Base-by-base conservation (phyloP, 2,888 invertebrate genomes). In the Brenthis ino region DNA sequence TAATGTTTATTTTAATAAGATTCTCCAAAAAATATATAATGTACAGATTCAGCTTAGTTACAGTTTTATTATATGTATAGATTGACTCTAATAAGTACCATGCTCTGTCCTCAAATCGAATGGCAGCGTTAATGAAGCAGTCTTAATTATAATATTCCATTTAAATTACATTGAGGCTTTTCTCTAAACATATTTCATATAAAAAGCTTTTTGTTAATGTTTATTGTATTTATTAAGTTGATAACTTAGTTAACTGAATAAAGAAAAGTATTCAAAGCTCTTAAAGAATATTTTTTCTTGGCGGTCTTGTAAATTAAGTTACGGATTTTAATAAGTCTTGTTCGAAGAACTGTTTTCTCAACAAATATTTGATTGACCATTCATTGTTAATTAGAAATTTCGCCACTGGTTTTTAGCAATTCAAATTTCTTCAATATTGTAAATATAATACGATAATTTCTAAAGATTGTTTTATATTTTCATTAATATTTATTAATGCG, bases 291-390 rank as follows among this genome's bases (percentile, higher is more conserved):
- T 53, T 53, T 53, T 63, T 63, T 48, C 51, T 63, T 53, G n/a
- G 61, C 61, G 61, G 53, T 63, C 51, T 63, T 37, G 61, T 53
- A 63, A 63, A 63, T 51, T 51, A 53, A 63, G 61, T 63, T 63
- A 53, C n/a, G 51, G 16, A 63, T 53, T 63, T 63, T 53, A 51
- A 63, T 53, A 63, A 53, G 51, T 51, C 61, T 63, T 53, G 61
- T 63, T 51, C 51, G 37, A 16, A 50, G 50, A 63, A 20, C 20
- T 63, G 61, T 63, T n/a, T 53, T 63, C 37, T 63, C 33, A 53
- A 63, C 51, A 63, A 63, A 63, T 63, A 63, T 63, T 63, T 63
- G 53, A 63, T 63, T 63, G 53, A 63, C 61, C 53, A 63, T 63
- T 63, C 53, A 63, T 51, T 63, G n/a, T 63, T 63, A 63, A 53